phyloP scores from a whole-genome alignment of 1,140 invertebrate genomes.

The Galendromus occidentalis region DNA sequence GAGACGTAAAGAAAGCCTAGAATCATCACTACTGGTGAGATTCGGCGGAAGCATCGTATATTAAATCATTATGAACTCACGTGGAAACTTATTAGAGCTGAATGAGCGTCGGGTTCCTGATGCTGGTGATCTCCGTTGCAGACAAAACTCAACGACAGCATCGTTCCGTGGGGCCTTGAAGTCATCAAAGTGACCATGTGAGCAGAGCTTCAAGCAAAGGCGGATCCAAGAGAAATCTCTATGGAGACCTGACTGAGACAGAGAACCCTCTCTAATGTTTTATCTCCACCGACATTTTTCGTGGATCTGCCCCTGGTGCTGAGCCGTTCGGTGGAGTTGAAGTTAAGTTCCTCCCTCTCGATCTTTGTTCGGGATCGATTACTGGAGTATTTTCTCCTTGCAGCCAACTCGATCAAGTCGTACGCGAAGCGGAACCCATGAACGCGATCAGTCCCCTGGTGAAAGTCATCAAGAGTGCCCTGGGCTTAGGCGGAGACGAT shows the following conservation, averaged over 20 bases:
- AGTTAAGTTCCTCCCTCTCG: too few relatives aligned
- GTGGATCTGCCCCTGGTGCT: too few relatives aligned
- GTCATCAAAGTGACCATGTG: slow-evolving; percentile 8
- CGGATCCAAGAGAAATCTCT: too few relatives aligned
- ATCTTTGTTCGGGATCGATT: too few relatives aligned
- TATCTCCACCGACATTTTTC: too few relatives aligned
- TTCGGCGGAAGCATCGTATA: too few relatives aligned
- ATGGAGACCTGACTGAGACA: too few relatives aligned
- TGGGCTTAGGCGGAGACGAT: not conserved
- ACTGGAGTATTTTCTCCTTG: not conserved
- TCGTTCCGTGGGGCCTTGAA: slow-evolving; percentile 8
- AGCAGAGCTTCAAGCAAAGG: too few relatives aligned
- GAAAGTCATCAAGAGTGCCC: not conserved
- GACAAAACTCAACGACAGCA: slow-evolving; percentile 9
- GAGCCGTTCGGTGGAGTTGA: too few relatives aligned
- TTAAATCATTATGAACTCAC: too few relatives aligned
- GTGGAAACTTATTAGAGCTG: too few relatives aligned
- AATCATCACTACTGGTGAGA: not conserved
- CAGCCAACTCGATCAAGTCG: slow-evolving; percentile 5
- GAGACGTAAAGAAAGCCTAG: not conserved
- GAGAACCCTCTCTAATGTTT: too few relatives aligned
- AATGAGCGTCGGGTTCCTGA: not conserved
- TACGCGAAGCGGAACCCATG: not conserved
- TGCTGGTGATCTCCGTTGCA: not conserved
- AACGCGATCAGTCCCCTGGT: slow-evolving; percentile 5